Evolutionary conservation across 2,797 vertebrate species (phyloP).

Genomic region (Aulostomus chinensis): DNA sequence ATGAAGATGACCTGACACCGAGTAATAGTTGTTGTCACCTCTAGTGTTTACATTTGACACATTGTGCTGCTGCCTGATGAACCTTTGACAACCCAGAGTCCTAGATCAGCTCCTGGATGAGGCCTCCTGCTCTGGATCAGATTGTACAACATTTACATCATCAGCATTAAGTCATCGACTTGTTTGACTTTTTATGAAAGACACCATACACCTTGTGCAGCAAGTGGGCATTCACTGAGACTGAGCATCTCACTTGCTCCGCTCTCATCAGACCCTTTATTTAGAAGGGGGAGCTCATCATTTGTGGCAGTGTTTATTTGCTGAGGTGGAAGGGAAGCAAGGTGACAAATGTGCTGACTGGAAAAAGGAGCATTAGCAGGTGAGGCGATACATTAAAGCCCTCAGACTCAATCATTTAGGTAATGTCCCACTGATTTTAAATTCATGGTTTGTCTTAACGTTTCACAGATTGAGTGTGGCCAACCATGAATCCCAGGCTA

Average conservation of each 20-base stretch:
- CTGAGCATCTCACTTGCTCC: no score
- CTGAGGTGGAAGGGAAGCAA: slow-evolving; percentile 82
- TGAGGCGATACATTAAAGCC: slow-evolving; percentile 83
- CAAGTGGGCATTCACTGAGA: no score
- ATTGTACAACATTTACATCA: slow-evolving; percentile 12
- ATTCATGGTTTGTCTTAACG: slow-evolving; percentile 82
- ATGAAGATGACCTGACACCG: no score
- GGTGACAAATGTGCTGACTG: slow-evolving; percentile 87
- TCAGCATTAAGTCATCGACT: slow-evolving; percentile 24
- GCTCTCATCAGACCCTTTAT: no score
- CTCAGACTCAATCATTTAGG: slow-evolving; percentile 88
- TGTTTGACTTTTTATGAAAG: background rate
- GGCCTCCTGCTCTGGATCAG: no score
- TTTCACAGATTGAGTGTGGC: slow-evolving; percentile 79
- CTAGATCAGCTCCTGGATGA: no score
- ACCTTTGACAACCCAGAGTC: no score
- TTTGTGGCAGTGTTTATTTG: slow-evolving; percentile 84
- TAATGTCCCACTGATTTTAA: slow-evolving; percentile 88
- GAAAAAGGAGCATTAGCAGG: slow-evolving; percentile 84
- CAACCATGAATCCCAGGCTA: slow-evolving; percentile 82
- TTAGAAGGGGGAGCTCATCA: slow-evolving; percentile 80
- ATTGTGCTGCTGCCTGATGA: no score
- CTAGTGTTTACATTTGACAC: no score
- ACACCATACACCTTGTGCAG: no score
- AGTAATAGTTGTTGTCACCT: no score